Evolutionary conservation across 2,113 vertebrate genomes (phyloP).

Genomic region (Dendrocopos noguchii): DNA sequence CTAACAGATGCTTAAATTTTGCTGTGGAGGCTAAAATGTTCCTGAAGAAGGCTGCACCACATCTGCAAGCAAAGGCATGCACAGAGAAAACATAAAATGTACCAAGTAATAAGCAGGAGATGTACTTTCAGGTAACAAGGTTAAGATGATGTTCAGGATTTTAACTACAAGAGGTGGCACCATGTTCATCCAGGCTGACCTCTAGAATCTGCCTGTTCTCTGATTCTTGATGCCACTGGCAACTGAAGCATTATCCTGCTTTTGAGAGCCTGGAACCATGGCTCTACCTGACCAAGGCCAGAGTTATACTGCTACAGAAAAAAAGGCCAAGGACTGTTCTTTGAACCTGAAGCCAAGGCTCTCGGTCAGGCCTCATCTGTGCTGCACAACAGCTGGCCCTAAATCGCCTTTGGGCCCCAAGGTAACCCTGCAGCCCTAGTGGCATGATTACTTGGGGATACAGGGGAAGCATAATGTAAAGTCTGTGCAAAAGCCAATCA

Average conservation of each 20-base stretch:
- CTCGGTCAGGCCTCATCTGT: not conserved
- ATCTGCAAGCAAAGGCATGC: conserved; percentile 17
- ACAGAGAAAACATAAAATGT: not conserved
- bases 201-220: not conserved
- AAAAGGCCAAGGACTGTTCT: not conserved
- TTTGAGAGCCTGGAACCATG: not conserved
- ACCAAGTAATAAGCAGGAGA: not conserved
- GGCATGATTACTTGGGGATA: not conserved
- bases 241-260: not conserved
- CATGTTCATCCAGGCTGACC: not conserved
- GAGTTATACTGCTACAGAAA: not conserved
- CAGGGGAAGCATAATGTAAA: not conserved
- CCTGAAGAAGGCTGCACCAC: not conserved
- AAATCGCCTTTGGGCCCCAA: not conserved
- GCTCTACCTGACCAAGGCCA: not conserved
- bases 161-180: not conserved
- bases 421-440: not conserved
- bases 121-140: not conserved
- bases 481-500: not conserved
- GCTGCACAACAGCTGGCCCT: not conserved
- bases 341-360: not conserved
- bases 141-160: not conserved
- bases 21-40: conserved; percentile 38
- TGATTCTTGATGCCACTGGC: not conserved
- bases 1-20: conserved; percentile 47